Base-by-base conservation (phyloP, 2,888 invertebrate genomes). In the Lepidocyrtoides sp. region DNA sequence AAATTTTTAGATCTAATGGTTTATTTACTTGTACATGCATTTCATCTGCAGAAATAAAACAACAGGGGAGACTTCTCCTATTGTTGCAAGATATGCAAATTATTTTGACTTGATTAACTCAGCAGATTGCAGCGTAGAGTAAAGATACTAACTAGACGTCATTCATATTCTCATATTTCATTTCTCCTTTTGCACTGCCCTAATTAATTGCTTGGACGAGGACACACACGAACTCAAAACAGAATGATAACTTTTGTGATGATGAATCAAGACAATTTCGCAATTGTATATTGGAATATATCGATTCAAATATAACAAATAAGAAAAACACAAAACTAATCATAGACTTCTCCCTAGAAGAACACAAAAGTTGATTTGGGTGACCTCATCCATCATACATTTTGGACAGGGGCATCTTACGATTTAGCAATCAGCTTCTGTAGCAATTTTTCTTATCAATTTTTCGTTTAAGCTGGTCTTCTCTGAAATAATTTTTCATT, bases 141-240 rank as follows among this genome's bases (percentile, higher is more conserved):
- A 10, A 29, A n/a, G 0, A 29, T 7, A 14, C 1, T 32, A 66
- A 1, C 36, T 44, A 72, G 29, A 20, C 41, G 2, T 17, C 20
- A 17, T 17, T 5, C 66, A 26, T 10, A 72, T 23, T 26, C 72
- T 72, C 44, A 44, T 72, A 17, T 36, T 26, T 44, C n/a, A n/a
- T 69, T 36, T 69, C 51, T n/a, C 60, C 17, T 48, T 84, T 54
- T 44, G 51, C 26, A 63, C 20, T 81, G 88, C 41, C 69, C 88
- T 81, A 88, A 69, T 88, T 88, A 88, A 88, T 88, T 88, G 81
- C 54, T 41, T 60, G 81, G 14, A 81, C 72, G 81, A 79, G 81
- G 81, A 88, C 79, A 88, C 81, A 77, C 81, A 60, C 85, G 66
- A 87, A 48, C 36, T 51, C n/a, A 8, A 85, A 3, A 48, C 7